Base-by-base conservation (phyloP, 2,888 invertebrate species). In the Aphrophora alni region DNA sequence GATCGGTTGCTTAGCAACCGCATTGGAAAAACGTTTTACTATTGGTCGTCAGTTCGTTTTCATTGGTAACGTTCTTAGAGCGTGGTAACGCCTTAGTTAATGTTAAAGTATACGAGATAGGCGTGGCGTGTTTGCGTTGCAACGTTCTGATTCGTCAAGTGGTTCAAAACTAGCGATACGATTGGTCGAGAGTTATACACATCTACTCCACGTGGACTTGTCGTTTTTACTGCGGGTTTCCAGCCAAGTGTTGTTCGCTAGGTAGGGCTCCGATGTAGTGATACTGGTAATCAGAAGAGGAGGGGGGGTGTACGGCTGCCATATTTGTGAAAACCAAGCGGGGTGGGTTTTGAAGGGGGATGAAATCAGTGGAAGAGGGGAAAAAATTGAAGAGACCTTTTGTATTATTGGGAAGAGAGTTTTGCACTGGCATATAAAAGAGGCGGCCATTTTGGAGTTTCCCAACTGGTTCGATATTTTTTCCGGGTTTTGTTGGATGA, bases 381-480 rank as follows among this genome's bases (percentile, higher is more conserved):
- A 82, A 83, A 83, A 83, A 82, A 82, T 82, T 83, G 82, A 81
- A 82, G 83, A 81, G 82, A 83, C 82, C 82, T 83, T 83, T 83
- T 83, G 82, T 83, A 82, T 83, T 82, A 81, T 86, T 87, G 87
- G 59, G 87, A 88, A 88, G 88, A 87, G 87, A 82, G 82, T 82
- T 83, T 81, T 82, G 87, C 87, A 86, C 87, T 88, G 89, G 59
- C 59, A 21, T 59, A 59, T 59, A 59, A 59, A 87, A 84, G 84
- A 83, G 84, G 83, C 83, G 84, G 84, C 84, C 84, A 83, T 84
- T 85, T 84, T 84, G 83, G 59, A 59, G 59, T 59, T 59, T 59
- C 59, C 59, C 59, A 59, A 59, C 59, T 88, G 87, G 88, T 84
- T 82, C 82, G 77, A 82, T 82, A 82, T 83, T 82, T 81, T 80